Base-by-base conservation (phyloP, 2,113 vertebrate genomes). In the Ameiurus melas region DNA sequence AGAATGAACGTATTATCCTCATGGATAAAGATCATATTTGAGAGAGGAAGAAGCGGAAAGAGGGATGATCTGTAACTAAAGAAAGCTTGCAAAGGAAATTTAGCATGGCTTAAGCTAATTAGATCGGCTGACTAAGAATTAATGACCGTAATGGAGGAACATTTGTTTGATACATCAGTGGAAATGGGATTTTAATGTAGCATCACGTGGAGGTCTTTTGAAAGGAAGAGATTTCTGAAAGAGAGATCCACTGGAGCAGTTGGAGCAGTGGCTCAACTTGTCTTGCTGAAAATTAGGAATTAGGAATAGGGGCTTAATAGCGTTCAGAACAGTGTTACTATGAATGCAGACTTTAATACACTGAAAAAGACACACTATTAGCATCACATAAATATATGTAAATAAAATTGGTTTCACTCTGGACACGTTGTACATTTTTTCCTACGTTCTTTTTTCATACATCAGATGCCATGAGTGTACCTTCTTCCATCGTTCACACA, bases 141-240 rank as follows among this genome's bases (percentile, higher is more conserved):
- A 90, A 71, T 58, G 62, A 25, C 47, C 6, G 39, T 51, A 73
- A 71, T 71, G 64, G 60, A 58, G 66, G 75, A 71, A 60, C 58
- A 66, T 81, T 47, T 70, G 66, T 84, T 71, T 77, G 68, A 86
- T 64, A 58, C 53, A 14, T 27, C 7, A 62, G n/a, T 60, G 89
- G 82, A 87, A 90, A 73, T 87, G 85, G 25, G 73, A 58, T 75
- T 85, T 90, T 87, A 87, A 89, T 80, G 64, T 43, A 43, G 86
- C 30, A 2, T 57, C 51, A 57, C 33, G 20, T 25, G 85, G 43
- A 30, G 27, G 10, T 5, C 58, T 66, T 47, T 9, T 0, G 6
- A 43, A n/a, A 85, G 16, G 6, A 30, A 53, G 12, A 78, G 25
- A 53, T 17, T 79, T 79, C 10, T 51, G 9, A 10, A 70, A 71